Percentiles rank a stretch among this genome's conserved stretches.
Evolutionary conservation across 2,797 vertebrate species (phyloP).

Genomic region (Acestrorhynchus altus): DNA sequence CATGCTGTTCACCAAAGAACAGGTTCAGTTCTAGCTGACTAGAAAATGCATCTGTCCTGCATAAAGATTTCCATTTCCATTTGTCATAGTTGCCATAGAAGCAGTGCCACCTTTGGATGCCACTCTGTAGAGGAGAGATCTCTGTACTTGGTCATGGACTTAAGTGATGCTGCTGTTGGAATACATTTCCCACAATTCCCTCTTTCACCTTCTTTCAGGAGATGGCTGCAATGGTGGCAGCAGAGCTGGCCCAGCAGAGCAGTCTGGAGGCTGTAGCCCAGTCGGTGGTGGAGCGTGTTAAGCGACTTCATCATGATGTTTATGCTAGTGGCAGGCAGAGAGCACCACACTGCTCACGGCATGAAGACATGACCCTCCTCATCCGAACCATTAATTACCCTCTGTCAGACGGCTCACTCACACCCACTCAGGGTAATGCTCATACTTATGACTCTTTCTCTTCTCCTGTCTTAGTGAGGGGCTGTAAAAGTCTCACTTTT

Average conservation of each 20-base stretch:
- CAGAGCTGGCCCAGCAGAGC: constrained; percentile 91
- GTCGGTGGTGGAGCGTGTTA: constrained; percentile 94
- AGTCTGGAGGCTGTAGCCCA: constrained; percentile 90
- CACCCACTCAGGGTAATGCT: constrained; percentile 77
- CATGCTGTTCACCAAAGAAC: too few relatives aligned
- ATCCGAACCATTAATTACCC: constrained; percentile 92
- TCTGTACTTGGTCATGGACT: too few relatives aligned
- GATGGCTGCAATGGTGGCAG: constrained; percentile 96
- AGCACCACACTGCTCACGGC: constrained; percentile 85
- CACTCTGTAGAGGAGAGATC: background rate
- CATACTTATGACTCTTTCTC: background rate
- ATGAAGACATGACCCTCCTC: constrained; percentile 97
- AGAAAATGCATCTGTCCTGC: background rate
- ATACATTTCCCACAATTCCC: constrained; percentile 40
- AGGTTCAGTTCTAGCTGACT: too few relatives aligned
- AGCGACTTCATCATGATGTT: constrained; percentile 90
- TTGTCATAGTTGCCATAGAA: constrained; percentile 3
- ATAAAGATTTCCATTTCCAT: background rate
- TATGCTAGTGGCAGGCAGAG: constrained; percentile 90
- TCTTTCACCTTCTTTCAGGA: constrained; percentile 76
- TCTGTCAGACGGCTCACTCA: constrained; percentile 74
- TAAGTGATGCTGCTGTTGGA: background rate
- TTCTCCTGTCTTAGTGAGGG: background rate
- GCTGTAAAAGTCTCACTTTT: constrained; percentile 11
- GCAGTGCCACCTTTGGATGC: background rate